Conservation (phyloP, 2,888 invertebrate species). For the Ophioninae sp. region DNA sequence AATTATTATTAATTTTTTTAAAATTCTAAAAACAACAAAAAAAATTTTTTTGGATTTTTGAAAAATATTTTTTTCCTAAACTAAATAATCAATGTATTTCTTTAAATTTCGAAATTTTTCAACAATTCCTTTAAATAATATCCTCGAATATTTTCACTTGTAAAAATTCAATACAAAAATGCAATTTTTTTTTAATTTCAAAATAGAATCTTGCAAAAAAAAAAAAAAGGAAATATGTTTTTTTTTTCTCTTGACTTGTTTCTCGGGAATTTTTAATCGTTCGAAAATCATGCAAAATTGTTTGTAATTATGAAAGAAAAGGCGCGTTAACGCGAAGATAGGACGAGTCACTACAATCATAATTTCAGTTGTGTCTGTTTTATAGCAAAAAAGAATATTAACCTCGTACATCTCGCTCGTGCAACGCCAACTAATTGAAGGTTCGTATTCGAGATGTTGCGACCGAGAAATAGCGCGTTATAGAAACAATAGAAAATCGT, state of each 20-base stretch:
- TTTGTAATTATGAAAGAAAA: not conserved
- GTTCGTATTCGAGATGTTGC: conserved; percentile 50
- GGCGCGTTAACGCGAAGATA: not conserved
- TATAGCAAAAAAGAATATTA: conserved; percentile 56
- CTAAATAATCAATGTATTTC: no score
- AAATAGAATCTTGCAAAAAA: no score
- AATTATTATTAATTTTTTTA: no score
- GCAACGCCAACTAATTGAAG: conserved; percentile 56
- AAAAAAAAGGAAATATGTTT: not conserved
- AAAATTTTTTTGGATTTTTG: no score
- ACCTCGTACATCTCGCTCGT: conserved; percentile 55
- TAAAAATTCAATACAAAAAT: no score
- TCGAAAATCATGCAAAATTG: no score
- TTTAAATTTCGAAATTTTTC: no score
- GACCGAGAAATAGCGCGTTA: not conserved
- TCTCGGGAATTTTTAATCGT: not conserved
- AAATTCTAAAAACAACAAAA: no score
- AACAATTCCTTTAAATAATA: no score
- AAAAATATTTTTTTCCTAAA: no score
- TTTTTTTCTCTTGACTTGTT: not conserved
- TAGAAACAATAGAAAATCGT: conserved; percentile 11
- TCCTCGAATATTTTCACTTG: no score
- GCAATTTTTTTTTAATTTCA: no score
- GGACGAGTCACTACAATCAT: conserved; percentile 34
- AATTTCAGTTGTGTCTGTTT: conserved; percentile 43